Percentiles rank a stretch among this genome's conserved stretches.
These are phyloP conservation scores for Tetramorium alpestre DNA, from an alignment of 1,140 invertebrate genomes.

Conservation along the genomic window DNA sequence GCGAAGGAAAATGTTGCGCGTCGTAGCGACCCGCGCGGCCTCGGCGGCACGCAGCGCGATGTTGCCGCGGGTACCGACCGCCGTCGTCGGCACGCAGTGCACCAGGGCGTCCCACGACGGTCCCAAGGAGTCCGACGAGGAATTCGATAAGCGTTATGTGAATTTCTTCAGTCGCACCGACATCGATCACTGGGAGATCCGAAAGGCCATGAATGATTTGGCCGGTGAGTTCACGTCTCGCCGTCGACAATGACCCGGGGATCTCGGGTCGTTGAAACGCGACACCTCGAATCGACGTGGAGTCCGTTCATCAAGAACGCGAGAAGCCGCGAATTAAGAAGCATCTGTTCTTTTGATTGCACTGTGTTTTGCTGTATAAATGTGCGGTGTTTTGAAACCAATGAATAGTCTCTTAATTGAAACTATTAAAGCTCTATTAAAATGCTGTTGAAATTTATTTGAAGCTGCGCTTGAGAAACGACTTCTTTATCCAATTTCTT, in stretches of 20 bases:
- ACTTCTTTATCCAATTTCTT: not conserved
- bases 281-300: not conserved
- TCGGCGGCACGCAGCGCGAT: constrained; percentile 79
- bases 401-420: not conserved
- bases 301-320: not conserved
- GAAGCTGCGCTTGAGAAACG: not conserved
- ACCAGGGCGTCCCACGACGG: constrained; percentile 78
- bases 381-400: not conserved
- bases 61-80: constrained; percentile 67
- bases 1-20: constrained; percentile 84
- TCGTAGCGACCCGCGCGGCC: constrained; percentile 82
- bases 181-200: constrained; percentile 98
- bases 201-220: constrained; percentile 94
- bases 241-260: not conserved
- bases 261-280: not conserved
- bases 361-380: not conserved
- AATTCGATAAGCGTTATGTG: constrained; percentile 92
- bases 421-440: not conserved
- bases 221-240: constrained; percentile 76
- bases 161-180: constrained; percentile 95
- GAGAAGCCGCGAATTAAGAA: not conserved
- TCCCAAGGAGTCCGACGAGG: constrained; percentile 87
- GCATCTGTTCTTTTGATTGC: not conserved
- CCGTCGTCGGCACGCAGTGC: constrained; percentile 71
- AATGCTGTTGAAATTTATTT: not conserved